A percentile compares a stretch with the other conserved stretches of the same genome.
Conservation (phyloP, 2,113 vertebrate genomes). For the Poeciliopsis prolifica region DNA sequence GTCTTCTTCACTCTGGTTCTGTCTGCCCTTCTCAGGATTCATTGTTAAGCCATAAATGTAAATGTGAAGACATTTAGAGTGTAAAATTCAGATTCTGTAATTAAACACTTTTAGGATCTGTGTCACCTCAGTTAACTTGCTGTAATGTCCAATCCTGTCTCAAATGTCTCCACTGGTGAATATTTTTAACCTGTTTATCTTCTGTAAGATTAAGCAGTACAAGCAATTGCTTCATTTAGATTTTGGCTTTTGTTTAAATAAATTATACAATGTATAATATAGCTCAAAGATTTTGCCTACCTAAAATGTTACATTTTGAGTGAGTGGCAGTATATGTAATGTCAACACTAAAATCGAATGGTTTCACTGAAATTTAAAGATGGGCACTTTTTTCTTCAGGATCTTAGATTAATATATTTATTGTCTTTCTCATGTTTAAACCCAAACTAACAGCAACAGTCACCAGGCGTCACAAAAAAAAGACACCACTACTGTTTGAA, state of each 20-base stretch:
- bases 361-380: not conserved
- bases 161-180: not conserved
- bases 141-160: not conserved
- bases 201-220: not conserved
- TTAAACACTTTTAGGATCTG: not conserved
- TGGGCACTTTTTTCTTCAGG: not conserved
- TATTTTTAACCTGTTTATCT: not conserved
- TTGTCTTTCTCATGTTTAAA: slow-evolving; percentile 14
- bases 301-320: too few relatives aligned
- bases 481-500: not conserved
- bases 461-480: not conserved
- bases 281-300: too few relatives aligned
- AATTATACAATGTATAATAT: too few relatives aligned
- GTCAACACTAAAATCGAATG: too few relatives aligned
- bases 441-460: slow-evolving; percentile 10
- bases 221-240: not conserved
- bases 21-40: too few relatives aligned
- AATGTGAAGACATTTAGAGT: too few relatives aligned
- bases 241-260: too few relatives aligned
- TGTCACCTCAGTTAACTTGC: not conserved
- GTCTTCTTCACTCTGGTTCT: too few relatives aligned
- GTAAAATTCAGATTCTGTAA: too few relatives aligned
- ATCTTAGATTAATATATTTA: not conserved
- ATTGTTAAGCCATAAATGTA: too few relatives aligned
- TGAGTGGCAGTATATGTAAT: too few relatives aligned